These are phyloP conservation scores for Boulengeromyrus knoepffleri DNA, from an alignment of 2,113 vertebrate genomes.

Conservation along the genomic window DNA sequence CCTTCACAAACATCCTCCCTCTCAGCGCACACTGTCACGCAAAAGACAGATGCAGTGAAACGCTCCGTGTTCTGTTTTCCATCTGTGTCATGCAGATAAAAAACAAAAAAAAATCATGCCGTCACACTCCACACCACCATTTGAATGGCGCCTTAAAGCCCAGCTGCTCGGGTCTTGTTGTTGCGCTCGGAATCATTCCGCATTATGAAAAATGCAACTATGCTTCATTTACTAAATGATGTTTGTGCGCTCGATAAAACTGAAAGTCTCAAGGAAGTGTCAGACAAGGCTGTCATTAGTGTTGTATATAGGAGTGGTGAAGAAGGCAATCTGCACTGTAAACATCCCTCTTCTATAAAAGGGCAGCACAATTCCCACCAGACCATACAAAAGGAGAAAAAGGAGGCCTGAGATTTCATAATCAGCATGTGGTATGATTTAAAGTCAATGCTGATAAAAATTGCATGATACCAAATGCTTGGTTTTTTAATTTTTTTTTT, in stretches of 20 bases:
- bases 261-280: neutral
- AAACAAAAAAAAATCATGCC: neutral
- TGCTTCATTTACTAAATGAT: neutral
- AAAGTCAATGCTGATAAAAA: neutral
- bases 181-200: neutral
- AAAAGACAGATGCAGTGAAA: conserved; percentile 11
- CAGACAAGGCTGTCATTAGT: neutral
- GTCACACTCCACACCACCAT: neutral
- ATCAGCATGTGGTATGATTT: neutral
- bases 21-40: conserved; percentile 27
- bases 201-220: neutral
- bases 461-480: conserved; percentile 1
- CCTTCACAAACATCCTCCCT: conserved; percentile 36
- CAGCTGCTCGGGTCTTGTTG: neutral
- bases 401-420: neutral
- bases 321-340: neutral
- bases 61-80: neutral
- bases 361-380: neutral
- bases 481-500: neutral
- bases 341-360: conserved; percentile 5
- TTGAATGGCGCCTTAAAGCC: neutral
- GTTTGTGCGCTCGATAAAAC: neutral
- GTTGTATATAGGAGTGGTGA: neutral
- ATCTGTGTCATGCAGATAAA: neutral
- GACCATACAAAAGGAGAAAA: neutral